phyloP scores from a whole-genome alignment of 2,888 invertebrate species.

The Calliopum simillimum region DNA sequence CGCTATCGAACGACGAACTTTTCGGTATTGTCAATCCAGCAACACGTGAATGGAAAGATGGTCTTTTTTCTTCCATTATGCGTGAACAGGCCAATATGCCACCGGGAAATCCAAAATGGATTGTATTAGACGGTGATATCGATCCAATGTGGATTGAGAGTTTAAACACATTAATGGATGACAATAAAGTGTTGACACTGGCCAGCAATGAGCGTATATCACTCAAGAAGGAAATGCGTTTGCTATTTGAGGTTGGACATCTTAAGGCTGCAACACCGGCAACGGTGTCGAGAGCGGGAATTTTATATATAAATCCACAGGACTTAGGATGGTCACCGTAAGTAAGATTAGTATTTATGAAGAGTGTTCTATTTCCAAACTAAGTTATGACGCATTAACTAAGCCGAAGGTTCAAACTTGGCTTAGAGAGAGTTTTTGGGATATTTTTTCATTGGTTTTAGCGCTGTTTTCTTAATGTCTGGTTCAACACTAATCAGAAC shows the following conservation, averaged over 20 bases:
- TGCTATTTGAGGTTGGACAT: conserved; percentile 93
- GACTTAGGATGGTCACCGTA: conserved; percentile 96
- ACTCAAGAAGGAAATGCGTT: conserved; percentile 86
- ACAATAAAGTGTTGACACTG: conserved; percentile 93
- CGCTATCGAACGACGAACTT: conserved; percentile 94
- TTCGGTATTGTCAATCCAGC: conserved; percentile 95
- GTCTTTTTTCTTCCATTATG: conserved; percentile 93
- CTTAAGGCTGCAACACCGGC: conserved; percentile 95
- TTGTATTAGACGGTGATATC: conserved; percentile 95
- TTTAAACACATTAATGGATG: conserved; percentile 96
- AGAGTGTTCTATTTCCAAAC: too few species aligned
- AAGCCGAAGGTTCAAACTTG: too few species aligned
- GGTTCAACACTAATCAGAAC: too few species aligned
- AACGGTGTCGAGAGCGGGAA: conserved; percentile 95
- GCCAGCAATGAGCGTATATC: conserved; percentile 97
- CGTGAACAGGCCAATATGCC: conserved; percentile 91
- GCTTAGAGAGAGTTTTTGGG: too few species aligned
- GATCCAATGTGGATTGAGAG: conserved; percentile 89
- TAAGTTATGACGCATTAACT: too few species aligned
- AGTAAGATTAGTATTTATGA: conserved; percentile 61
- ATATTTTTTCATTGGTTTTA: too few species aligned
- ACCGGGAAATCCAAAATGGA: conserved; percentile 91
- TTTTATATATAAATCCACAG: conserved; percentile 92
- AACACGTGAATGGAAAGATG: conserved; percentile 93
- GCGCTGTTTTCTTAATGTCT: too few species aligned